These are phyloP conservation scores for Hymenochirus boettgeri DNA, from an alignment of 2,113 vertebrate species.

Conservation along the genomic window DNA sequence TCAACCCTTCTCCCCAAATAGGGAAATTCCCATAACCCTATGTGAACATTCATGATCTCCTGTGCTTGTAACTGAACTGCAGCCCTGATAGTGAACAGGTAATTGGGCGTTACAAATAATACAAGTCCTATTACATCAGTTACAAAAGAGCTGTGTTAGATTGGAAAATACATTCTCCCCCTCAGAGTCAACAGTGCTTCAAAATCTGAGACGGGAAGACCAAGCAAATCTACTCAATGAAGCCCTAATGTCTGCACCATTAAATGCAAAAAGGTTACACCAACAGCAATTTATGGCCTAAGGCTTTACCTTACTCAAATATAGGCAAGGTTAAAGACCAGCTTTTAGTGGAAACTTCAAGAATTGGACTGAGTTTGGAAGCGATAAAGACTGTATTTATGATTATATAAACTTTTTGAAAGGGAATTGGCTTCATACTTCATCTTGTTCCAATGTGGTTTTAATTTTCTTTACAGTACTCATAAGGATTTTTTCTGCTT, in stretches of 20 bases:
- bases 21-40: too few species aligned
- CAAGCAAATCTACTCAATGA: constrained; percentile 22
- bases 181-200: constrained; percentile 3
- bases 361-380: constrained; percentile 28
- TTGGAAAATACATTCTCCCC: constrained; percentile 4
- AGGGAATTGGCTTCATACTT: constrained; percentile 24
- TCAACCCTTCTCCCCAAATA: too few species aligned
- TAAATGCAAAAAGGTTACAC: constrained; percentile 26
- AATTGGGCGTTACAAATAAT: not conserved
- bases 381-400: constrained; percentile 36
- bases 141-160: not conserved
- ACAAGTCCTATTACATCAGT: not conserved
- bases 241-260: constrained; percentile 35
- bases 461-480: constrained; percentile 11
- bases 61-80: too few species aligned
- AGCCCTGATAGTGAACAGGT: not conserved
- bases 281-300: constrained; percentile 27
- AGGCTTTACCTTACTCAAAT: constrained; percentile 34
- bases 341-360: constrained; percentile 40
- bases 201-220: constrained; percentile 11
- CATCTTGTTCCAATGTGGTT: constrained; percentile 35
- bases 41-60: too few species aligned
- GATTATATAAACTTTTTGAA: constrained; percentile 28
- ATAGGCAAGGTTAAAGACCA: constrained; percentile 36
- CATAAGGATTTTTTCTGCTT: too few species aligned